Base-by-base conservation (phyloP, 2,888 invertebrate species). In the Pollenia griseotomentosa region DNA sequence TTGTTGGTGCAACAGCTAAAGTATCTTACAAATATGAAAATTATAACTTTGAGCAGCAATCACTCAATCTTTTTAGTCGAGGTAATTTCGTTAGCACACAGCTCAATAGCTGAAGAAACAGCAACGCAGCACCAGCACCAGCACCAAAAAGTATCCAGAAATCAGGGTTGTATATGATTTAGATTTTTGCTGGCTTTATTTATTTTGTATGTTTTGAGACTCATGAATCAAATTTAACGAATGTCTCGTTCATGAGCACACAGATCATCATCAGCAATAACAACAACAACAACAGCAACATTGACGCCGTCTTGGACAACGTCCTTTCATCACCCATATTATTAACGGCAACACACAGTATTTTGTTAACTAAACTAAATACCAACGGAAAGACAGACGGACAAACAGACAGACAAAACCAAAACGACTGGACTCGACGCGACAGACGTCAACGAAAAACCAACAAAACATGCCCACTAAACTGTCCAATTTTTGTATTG, bases 151-250 rank as follows among this genome's bases (percentile, higher is more conserved):
- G 42, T 19, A 23, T 55, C 44, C 14, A 46, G n/a, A 11, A 44
- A 70, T 44, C 33, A 4, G 63, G 51, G 59, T 59, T 51, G 42
- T 59, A 33, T 44, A 61, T 79, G 40, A 61, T 70, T 61, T 51
- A 46, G 2, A 57, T 9, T 57, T 57, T 57, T 14, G 33, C 40
- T 61, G 11, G 33, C 61, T 81, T 81, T 81, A 71, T 81, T 81
- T 74, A 57, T 81, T 75, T 82, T 77, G 44, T 73, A 66, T 42
- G 12, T 71, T 77, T 83, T 53, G 70, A 88, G 87, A 90, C 91
- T 92, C 92, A 93, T 93, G 92, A 93, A 93, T 93, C 92, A 93
- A 93, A 93, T 93, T 93, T 93, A 93, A 93, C 93, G 92, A 93
- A 93, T 91, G 92, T 92, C 91, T 91, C 91, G 91, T 91, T 90